A percentile compares a stretch with the other conserved stretches of the same genome.
Evolutionary conservation across 1,140 invertebrate species (phyloP).

Genomic region (Eufriesea mexicana): DNA sequence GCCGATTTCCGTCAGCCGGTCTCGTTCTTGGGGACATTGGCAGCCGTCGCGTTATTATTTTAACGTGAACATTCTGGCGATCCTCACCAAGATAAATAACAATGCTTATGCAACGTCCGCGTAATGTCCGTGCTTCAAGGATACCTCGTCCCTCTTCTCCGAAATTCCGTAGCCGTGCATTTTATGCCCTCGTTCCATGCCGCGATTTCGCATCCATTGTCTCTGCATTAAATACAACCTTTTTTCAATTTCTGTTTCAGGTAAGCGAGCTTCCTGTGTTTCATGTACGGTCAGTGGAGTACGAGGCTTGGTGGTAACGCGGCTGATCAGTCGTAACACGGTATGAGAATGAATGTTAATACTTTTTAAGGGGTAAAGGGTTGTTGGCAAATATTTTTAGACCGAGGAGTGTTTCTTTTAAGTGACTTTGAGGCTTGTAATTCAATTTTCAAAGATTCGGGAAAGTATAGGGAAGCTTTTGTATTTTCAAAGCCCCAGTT

Average conservation of each 20-base stretch:
- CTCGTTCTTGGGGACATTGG: constrained; percentile 68
- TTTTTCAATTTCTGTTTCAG: constrained; percentile 69
- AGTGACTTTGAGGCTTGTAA: too few relatives aligned
- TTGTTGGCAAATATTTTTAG: too few relatives aligned
- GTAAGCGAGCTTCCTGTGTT: constrained; percentile 62
- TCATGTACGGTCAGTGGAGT: neutral
- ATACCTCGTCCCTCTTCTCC: constrained; percentile 10
- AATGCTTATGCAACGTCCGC: constrained; percentile 74
- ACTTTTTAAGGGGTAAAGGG: too few relatives aligned
- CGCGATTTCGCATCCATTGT: neutral
- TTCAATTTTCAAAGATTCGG: too few relatives aligned
- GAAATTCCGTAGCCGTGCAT: constrained; percentile 10
- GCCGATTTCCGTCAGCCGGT: constrained; percentile 54
- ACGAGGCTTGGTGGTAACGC: neutral
- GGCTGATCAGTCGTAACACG: neutral
- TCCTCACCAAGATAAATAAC: constrained; percentile 76
- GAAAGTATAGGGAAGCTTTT: too few relatives aligned
- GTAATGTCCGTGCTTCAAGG: constrained; percentile 52
- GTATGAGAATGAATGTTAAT: neutral
- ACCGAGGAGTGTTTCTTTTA: too few relatives aligned
- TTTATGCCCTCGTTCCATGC: neutral
- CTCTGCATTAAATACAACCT: constrained; percentile 7
- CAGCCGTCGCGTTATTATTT: constrained; percentile 75
- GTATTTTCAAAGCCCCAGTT: too few relatives aligned
- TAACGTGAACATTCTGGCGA: constrained; percentile 72